A percentile compares a stretch with the other conserved stretches of the same genome.
phyloP scores from a whole-genome alignment of 2,797 vertebrate genomes.

The Esox lucius region DNA sequence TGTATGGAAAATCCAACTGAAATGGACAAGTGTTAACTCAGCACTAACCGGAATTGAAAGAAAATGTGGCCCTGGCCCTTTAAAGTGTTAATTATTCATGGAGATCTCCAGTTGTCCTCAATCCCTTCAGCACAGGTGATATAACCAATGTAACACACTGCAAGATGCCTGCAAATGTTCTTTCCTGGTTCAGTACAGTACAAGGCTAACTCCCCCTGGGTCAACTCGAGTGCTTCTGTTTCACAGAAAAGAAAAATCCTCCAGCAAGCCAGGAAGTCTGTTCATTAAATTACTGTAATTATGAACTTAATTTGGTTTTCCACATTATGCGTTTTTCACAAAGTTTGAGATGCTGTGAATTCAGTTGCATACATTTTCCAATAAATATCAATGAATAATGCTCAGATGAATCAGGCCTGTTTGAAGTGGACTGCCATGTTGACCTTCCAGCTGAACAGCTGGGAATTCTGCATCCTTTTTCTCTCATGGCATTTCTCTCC shows the following conservation, averaged over 20 bases:
- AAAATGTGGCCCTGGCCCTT: too few species aligned
- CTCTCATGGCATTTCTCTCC: too few species aligned
- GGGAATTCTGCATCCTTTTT: constrained; percentile 15
- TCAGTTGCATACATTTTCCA: constrained; percentile 16
- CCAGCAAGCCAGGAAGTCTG: constrained; percentile 46
- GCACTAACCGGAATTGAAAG: too few species aligned
- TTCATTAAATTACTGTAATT: constrained; percentile 48
- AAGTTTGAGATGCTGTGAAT: constrained; percentile 31
- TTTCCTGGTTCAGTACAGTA: constrained; percentile 11
- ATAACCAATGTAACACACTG: not conserved
- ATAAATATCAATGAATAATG: constrained; percentile 42
- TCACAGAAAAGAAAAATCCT: constrained; percentile 43
- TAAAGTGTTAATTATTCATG: constrained; percentile 5
- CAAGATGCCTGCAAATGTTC: constrained; percentile 6
- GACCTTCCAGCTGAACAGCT: constrained; percentile 47
- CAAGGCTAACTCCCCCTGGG: not conserved
- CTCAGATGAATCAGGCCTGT: constrained; percentile 36
- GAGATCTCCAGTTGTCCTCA: not conserved
- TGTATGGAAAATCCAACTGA: too few species aligned
- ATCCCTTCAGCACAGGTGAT: not conserved
- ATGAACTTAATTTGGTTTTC: constrained; percentile 29
- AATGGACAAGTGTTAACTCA: too few species aligned
- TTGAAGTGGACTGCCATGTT: constrained; percentile 46
- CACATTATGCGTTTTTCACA: constrained; percentile 19
- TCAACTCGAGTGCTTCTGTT: too few species aligned